Evolutionary conservation across 1,140 invertebrate species (phyloP), one percentile per base, ranked within the genome.

Genomic region (Procambarus virginalis): DNA sequence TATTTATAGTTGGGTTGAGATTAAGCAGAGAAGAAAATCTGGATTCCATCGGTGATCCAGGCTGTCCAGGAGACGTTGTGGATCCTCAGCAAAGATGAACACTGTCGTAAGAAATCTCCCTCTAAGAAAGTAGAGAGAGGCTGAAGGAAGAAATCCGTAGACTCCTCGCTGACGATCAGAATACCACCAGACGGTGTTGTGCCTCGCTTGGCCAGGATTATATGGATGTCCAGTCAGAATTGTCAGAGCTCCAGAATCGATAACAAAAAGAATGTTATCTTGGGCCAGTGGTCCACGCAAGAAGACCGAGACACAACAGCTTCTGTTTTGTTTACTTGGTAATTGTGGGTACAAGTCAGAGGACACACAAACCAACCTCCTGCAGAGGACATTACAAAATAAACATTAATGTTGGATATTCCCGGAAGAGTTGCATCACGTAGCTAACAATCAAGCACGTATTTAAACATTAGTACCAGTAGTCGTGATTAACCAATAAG

Each of bases 41-140:
- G 87, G 87, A 58, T 89, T 89, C 87, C 87, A 89, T 2, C 68
- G 70, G 1, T 73, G 8, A 60, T 84, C 73, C 20, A 89, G 20
- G 49, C n/a, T 34, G 8, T 89, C 48, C 81, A 89, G 64, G 58
- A 78, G 77, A 14, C 17, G 22, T 6, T 58, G 48, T 58, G 80
- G 70, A 48, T 10, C 75, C 2, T 4, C 46, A 12, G 73, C 75
- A 46, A 84, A 84, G n/a, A 84, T 55, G 4, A 89, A 8, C 9
- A 89, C 20, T 45, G 80, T 49, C 12, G 70, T 60, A 46, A 83
- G 55, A 70, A 48, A 51, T 17, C 55, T 76, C 1, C 87, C 87
- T 76, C 87, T 64, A 17, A 89, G 64, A 60, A 89, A 76, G n/a
- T 73, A 70, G 20, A n/a, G 12, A 6, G 87, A 55, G 5, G 87